These are phyloP conservation scores for Psophia crepitans DNA, from an alignment of 2,113 vertebrate genomes.

Conservation along the genomic window DNA sequence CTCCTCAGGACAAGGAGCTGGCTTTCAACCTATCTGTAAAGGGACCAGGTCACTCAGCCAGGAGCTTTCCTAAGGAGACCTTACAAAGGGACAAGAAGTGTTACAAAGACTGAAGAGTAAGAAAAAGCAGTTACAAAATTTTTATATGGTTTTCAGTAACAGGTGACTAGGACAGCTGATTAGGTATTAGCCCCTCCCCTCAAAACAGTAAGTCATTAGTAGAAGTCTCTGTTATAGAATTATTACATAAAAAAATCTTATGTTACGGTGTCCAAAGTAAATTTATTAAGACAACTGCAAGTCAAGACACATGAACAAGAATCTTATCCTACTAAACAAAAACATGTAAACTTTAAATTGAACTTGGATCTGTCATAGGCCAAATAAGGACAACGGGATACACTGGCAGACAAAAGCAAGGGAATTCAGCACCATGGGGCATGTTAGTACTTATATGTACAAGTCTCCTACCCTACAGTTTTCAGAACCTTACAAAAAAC, in stretches of 20 bases:
- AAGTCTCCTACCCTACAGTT: background rate
- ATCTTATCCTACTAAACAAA: background rate
- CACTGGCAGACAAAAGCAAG: background rate
- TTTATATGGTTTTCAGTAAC: background rate
- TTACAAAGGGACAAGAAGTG: background rate
- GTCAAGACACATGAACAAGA: background rate
- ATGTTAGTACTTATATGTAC: accelerated
- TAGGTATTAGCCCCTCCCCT: background rate
- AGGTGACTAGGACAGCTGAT: background rate
- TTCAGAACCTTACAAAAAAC: background rate
- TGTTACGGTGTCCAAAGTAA: background rate
- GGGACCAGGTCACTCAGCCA: background rate
- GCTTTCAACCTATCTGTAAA: background rate
- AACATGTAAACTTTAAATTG: background rate
- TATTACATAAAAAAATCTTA: background rate
- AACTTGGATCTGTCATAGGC: background rate
- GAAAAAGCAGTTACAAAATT: background rate
- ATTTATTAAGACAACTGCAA: background rate
- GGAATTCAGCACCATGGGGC: background rate
- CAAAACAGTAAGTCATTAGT: background rate
- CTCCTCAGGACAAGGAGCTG: background rate
- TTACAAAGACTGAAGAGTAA: background rate
- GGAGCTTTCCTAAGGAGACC: background rate
- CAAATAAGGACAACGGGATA: background rate
- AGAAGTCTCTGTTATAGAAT: background rate